phyloP scores from a whole-genome alignment of 2,797 vertebrate genomes.

The Alexandromys oeconomus region DNA sequence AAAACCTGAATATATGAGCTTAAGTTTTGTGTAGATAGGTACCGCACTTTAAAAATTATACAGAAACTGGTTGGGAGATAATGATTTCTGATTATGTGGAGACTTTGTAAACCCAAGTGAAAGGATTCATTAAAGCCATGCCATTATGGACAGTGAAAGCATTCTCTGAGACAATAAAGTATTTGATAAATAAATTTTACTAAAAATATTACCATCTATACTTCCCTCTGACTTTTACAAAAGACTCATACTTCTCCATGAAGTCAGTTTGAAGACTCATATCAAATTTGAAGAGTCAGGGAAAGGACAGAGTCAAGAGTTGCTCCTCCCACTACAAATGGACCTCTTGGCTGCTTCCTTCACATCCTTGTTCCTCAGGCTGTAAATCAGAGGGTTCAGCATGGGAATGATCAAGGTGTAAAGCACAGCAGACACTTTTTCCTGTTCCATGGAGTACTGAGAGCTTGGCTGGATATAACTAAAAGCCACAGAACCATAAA shows the following conservation, averaged over 20 bases:
- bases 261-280: neutral
- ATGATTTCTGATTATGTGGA: neutral
- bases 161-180: neutral
- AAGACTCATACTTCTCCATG: neutral
- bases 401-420: constrained; percentile 76
- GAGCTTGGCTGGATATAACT: constrained; percentile 81
- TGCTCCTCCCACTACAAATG: accelerated
- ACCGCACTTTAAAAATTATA: no score
- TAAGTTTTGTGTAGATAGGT: no score
- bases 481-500: constrained; percentile 71
- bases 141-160: neutral
- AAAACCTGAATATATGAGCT: no score
- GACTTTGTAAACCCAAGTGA: neutral
- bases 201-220: neutral
- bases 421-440: constrained; percentile 80
- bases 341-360: constrained; percentile 54
- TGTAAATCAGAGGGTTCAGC: constrained; percentile 82
- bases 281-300: neutral
- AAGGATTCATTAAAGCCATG: neutral
- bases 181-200: neutral
- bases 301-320: accelerated
- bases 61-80: neutral
- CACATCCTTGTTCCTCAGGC: constrained; percentile 80
- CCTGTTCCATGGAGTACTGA: constrained; percentile 71
- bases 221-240: neutral